Conservation (phyloP, 1,140 invertebrate genomes). For the Holcopasites calliopsidis region DNA sequence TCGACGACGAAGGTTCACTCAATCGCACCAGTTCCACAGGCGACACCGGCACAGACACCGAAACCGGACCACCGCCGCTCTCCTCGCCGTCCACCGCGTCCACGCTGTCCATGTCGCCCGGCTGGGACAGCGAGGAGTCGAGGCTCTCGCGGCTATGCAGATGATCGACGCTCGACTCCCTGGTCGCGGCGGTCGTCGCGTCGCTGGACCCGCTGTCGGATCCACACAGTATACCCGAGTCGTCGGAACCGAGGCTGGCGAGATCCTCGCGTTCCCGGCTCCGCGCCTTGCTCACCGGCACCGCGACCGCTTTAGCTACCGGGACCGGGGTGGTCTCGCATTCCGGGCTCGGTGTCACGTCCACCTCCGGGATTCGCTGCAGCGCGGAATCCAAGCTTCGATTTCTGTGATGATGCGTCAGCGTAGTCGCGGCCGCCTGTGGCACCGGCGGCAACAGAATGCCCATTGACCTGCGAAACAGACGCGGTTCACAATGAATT, state of each 20-base stretch:
- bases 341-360: constrained; percentile 89
- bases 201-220: constrained; percentile 82
- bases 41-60: constrained; percentile 64
- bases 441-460: constrained; percentile 87
- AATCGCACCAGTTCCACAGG: constrained; percentile 60
- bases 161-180: constrained; percentile 78
- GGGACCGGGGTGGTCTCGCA: constrained; percentile 81
- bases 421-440: constrained; percentile 80
- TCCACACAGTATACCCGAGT: constrained; percentile 90
- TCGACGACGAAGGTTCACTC: constrained; percentile 54
- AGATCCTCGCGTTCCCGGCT: constrained; percentile 83
- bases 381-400: constrained; percentile 92
- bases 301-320: constrained; percentile 55
- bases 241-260: constrained; percentile 90
- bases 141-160: constrained; percentile 83
- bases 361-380: constrained; percentile 91
- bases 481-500: neutral
- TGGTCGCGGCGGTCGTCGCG: constrained; percentile 71
- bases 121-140: constrained; percentile 82
- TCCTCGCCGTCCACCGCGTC: constrained; percentile 73
- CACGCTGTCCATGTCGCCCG: constrained; percentile 75
- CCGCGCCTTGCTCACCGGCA: constrained; percentile 67
- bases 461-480: constrained; percentile 85
- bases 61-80: constrained; percentile 35
- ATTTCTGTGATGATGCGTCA: constrained; percentile 90